A percentile compares a stretch with the other conserved stretches of the same genome.
Evolutionary conservation across 2,113 vertebrate genomes (phyloP).

Genomic region (Pithys albifrons): DNA sequence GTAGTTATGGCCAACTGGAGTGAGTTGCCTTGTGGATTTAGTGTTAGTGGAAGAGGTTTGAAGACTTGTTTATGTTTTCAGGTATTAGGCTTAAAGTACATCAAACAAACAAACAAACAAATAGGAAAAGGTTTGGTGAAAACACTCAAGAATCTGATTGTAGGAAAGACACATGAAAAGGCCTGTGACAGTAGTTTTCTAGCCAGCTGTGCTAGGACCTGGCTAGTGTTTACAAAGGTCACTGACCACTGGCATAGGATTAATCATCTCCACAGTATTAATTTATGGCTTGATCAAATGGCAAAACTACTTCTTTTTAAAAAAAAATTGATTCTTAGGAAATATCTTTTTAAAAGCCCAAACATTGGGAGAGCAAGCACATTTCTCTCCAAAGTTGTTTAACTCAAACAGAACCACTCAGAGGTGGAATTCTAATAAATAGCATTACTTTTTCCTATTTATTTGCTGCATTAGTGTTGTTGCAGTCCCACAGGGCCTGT

Average conservation of each 20-base stretch:
- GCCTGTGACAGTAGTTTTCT: not conserved
- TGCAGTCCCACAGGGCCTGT: not conserved
- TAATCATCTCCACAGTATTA: slow-evolving; percentile 41
- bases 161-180: not conserved
- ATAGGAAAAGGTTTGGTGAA: slow-evolving; percentile 76
- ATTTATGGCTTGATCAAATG: slow-evolving; percentile 33
- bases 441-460: slow-evolving; percentile 68
- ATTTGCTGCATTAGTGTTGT: not conserved
- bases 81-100: slow-evolving; percentile 43
- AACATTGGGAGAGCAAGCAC: not conserved
- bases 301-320: not conserved
- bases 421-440: slow-evolving; percentile 58
- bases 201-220: not conserved
- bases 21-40: slow-evolving; percentile 65
- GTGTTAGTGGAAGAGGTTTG: slow-evolving; percentile 54
- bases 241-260: slow-evolving; percentile 46
- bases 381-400: slow-evolving; percentile 19
- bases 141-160: slow-evolving; percentile 66
- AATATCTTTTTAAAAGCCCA: not conserved
- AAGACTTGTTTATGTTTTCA: slow-evolving; percentile 50
- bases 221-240: slow-evolving; percentile 63
- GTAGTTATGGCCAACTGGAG: slow-evolving; percentile 41
- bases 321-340: not conserved
- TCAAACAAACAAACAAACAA: not conserved
- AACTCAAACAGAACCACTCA: slow-evolving; percentile 4